Evolutionary conservation across 30 jellyfish, hydroid and myxozoan species (phyloP).

Genomic region (Aurelia sp.): DNA sequence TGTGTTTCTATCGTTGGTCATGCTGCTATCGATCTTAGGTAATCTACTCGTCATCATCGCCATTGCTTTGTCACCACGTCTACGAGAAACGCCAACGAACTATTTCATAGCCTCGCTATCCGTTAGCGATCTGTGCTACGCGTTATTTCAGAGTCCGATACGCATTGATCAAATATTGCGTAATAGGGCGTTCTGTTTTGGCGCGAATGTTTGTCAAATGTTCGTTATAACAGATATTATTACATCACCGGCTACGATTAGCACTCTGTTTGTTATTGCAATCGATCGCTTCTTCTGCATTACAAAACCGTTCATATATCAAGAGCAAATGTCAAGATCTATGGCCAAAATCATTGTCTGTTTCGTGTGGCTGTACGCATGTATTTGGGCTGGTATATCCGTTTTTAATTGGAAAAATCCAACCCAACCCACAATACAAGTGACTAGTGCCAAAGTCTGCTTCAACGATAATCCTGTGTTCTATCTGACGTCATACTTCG

Average conservation of each 20-base stretch:
- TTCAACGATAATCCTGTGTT: conserved; percentile 59
- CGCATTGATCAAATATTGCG: conserved; percentile 58
- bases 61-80: conserved; percentile 64
- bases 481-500: conserved; percentile 76
- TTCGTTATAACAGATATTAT: conserved; percentile 61
- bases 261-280: conserved; percentile 88
- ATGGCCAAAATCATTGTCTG: conserved; percentile 48
- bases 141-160: conserved; percentile 70
- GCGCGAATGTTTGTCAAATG: conserved; percentile 54
- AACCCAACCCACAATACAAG: neutral
- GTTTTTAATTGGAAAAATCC: conserved; percentile 76
- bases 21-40: conserved; percentile 56
- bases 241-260: conserved; percentile 78
- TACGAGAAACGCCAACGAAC: conserved; percentile 81
- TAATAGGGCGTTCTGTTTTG: conserved; percentile 63
- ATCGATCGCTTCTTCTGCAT: conserved; percentile 92
- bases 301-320: conserved; percentile 74
- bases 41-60: conserved; percentile 79
- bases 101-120: conserved; percentile 82
- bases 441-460: conserved; percentile 27
- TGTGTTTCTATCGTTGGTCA: conserved; percentile 37
- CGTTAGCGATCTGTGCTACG: conserved; percentile 75
- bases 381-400: conserved; percentile 71
- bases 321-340: conserved; percentile 37
- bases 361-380: conserved; percentile 76